phyloP scores from a whole-genome alignment of 2,888 invertebrate species.

The Oxycera nigricornis region DNA sequence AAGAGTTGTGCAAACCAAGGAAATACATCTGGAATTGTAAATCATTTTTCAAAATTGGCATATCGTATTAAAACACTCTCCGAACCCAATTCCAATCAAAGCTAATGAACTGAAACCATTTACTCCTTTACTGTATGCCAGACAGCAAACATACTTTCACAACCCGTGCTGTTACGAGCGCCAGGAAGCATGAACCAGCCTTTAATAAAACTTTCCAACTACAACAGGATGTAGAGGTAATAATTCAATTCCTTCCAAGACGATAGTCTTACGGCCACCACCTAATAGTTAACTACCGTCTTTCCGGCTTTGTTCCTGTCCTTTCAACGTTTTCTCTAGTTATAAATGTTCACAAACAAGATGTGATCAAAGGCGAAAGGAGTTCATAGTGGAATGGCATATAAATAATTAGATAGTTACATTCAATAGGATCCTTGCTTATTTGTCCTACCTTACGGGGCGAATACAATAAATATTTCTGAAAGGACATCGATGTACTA shows the following conservation, averaged over 20 bases:
- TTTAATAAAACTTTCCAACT: not conserved
- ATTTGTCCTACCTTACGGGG: too few species aligned
- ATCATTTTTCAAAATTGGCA: too few species aligned
- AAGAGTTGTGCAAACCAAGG: too few species aligned
- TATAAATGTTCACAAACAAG: not conserved
- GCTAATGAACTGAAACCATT: not conserved
- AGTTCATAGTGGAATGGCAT: too few species aligned
- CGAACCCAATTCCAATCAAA: not conserved
- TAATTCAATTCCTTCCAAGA: constrained; percentile 6
- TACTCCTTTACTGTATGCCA: not conserved
- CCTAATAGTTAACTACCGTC: not conserved
- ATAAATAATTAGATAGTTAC: too few species aligned
- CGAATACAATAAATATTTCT: too few species aligned
- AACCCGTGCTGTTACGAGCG: not conserved
- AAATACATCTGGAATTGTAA: too few species aligned
- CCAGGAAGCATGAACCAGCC: not conserved
- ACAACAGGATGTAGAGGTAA: not conserved
- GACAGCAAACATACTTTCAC: not conserved
- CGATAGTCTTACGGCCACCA: not conserved
- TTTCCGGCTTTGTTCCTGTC: not conserved
- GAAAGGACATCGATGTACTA: not conserved
- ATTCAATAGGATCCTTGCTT: too few species aligned
- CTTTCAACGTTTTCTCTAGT: not conserved
- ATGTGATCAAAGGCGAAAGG: not conserved
- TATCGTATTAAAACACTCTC: too few species aligned